These are phyloP conservation scores for Centropus bengalensis DNA, from an alignment of 2,113 vertebrate genomes.

Conservation along the genomic window DNA sequence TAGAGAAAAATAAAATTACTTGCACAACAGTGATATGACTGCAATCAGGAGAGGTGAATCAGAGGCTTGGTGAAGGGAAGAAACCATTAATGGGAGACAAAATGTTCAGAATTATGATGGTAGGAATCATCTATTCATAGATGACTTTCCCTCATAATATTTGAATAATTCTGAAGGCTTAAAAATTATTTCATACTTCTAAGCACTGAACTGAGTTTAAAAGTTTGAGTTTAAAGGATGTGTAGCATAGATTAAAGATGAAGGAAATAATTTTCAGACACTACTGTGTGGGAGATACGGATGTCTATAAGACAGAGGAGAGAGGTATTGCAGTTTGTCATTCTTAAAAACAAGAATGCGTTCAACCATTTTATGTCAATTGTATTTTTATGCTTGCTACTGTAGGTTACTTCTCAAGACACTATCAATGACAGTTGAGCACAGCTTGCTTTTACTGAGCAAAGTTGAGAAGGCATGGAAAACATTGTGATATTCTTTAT, in stretches of 20 bases:
- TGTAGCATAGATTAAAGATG: fast-evolving
- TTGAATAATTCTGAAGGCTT: not conserved
- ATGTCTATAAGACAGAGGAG: not conserved
- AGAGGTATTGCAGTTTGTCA: not conserved
- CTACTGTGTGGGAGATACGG: not conserved
- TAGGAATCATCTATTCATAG: not conserved
- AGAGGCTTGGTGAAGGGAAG: not conserved
- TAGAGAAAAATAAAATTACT: not conserved
- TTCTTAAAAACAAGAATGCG: not conserved
- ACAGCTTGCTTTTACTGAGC: not conserved
- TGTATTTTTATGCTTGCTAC: not conserved
- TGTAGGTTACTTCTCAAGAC: not conserved
- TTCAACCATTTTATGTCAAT: not conserved
- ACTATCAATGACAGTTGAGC: not conserved
- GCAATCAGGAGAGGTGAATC: not conserved
- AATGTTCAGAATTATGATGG: not conserved
- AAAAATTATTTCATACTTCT: not conserved
- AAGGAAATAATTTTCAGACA: not conserved
- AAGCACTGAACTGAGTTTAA: not conserved
- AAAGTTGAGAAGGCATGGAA: not conserved
- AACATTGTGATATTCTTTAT: not conserved
- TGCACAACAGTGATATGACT: not conserved
- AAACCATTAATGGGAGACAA: not conserved
- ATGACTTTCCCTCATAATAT: not conserved
- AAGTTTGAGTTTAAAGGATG: not conserved